Conservation (phyloP, 2,797 vertebrate species). For the Manis pentadactyla region DNA sequence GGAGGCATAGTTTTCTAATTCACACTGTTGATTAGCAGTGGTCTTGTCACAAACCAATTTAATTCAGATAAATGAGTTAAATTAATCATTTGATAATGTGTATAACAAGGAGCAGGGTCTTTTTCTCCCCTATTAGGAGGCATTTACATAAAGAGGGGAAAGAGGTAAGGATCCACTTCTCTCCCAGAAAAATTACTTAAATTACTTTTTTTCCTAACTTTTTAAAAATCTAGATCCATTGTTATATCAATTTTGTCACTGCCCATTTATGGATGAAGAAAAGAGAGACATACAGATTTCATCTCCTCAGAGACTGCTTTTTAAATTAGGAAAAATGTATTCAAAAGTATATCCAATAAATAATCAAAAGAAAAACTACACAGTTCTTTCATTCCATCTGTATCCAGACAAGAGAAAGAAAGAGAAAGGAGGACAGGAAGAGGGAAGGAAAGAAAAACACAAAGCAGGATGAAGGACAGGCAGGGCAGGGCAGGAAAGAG, state of each 20-base stretch:
- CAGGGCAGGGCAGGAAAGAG: background rate
- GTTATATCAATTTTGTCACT: background rate
- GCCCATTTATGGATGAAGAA: background rate
- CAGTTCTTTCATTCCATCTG: background rate
- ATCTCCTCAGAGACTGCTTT: background rate
- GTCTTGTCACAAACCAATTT: constrained; percentile 6
- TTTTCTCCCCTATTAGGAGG: background rate
- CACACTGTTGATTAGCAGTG: background rate
- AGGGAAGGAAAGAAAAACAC: background rate
- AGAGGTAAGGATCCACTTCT: background rate
- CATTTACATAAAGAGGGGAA: background rate
- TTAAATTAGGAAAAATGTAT: background rate
- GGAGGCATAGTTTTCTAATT: background rate
- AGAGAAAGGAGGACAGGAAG: background rate
- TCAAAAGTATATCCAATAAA: constrained; percentile 18
- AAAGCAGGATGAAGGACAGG: background rate
- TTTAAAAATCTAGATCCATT: background rate
- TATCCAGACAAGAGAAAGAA: background rate
- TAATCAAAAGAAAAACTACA: constrained; percentile 5
- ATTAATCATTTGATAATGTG: background rate
- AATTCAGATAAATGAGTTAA: background rate
- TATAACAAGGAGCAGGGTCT: background rate
- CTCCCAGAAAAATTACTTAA: background rate
- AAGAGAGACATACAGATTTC: background rate
- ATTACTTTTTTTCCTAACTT: background rate